phyloP scores from a whole-genome alignment of 2,888 invertebrate genomes.

The Orchestes rusci region DNA sequence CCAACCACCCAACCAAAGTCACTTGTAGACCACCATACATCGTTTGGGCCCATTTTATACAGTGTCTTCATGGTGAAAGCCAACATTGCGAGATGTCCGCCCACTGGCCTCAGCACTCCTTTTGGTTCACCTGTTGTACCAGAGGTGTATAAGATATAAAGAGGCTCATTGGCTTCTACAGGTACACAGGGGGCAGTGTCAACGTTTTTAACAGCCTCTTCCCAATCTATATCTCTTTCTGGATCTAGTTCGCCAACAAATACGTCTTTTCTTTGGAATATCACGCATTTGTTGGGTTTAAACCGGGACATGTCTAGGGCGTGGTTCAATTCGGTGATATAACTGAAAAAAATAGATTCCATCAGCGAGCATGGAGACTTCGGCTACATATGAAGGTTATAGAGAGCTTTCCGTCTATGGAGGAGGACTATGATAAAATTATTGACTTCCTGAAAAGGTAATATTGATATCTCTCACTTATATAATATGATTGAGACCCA shows the following conservation, averaged over 20 bases:
- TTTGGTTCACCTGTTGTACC: slow-evolving; percentile 71
- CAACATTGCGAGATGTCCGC: slow-evolving; percentile 78
- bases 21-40: slow-evolving; percentile 89
- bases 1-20: slow-evolving; percentile 91
- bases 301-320: slow-evolving; percentile 67
- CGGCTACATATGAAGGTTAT: no score
- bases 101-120: slow-evolving; percentile 82
- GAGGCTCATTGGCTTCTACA: slow-evolving; percentile 80
- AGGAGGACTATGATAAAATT: no score
- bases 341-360: slow-evolving; percentile 49
- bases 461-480: no score
- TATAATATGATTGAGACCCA: no score
- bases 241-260: slow-evolving; percentile 56
- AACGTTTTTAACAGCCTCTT: slow-evolving; percentile 57
- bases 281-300: slow-evolving; percentile 72
- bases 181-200: slow-evolving; percentile 74
- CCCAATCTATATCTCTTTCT: slow-evolving; percentile 70
- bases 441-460: no score
- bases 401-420: no score
- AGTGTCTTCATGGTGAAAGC: slow-evolving; percentile 78
- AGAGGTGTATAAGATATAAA: slow-evolving; percentile 90
- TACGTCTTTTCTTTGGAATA: slow-evolving; percentile 70
- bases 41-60: slow-evolving; percentile 70
- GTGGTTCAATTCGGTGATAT: slow-evolving; percentile 74
- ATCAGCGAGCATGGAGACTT: no score